Percentiles rank a stretch among this genome's conserved stretches.
phyloP scores from a whole-genome alignment of 2,888 invertebrate species.

The Drosophila pullipes region DNA sequence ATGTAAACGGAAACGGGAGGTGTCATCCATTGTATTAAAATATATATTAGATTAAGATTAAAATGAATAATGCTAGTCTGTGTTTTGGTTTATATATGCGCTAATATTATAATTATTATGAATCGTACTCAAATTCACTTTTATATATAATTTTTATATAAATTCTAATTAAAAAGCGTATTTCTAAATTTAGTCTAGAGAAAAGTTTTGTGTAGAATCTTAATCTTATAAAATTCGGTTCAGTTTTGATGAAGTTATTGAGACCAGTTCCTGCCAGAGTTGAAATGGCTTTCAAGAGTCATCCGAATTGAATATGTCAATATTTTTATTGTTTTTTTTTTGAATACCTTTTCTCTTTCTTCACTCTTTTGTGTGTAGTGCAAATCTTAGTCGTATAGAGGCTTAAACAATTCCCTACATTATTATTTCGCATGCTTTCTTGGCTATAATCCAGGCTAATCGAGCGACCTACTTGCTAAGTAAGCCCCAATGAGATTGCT shows the following conservation, averaged over 20 bases:
- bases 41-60: background rate
- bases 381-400: background rate
- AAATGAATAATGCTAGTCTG: background rate
- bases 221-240: background rate
- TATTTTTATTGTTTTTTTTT: background rate
- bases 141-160: background rate
- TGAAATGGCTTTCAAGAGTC: background rate
- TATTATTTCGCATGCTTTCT: constrained; percentile 7
- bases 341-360: background rate
- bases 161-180: background rate
- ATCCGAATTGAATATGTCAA: too few relatives aligned
- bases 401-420: too few relatives aligned
- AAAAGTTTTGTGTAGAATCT: background rate
- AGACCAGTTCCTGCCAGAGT: background rate
- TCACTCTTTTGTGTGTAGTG: background rate
- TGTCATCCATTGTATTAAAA: background rate
- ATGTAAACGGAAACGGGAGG: background rate
- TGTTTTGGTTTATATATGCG: background rate
- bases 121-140: background rate
- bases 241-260: background rate
- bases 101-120: background rate
- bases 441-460: constrained; percentile 39
- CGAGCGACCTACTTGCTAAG: constrained; percentile 42
- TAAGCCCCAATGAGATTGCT: constrained; percentile 46
- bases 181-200: background rate